Conservation (phyloP, 2,888 invertebrate species). For the Bellardia pandia region DNA sequence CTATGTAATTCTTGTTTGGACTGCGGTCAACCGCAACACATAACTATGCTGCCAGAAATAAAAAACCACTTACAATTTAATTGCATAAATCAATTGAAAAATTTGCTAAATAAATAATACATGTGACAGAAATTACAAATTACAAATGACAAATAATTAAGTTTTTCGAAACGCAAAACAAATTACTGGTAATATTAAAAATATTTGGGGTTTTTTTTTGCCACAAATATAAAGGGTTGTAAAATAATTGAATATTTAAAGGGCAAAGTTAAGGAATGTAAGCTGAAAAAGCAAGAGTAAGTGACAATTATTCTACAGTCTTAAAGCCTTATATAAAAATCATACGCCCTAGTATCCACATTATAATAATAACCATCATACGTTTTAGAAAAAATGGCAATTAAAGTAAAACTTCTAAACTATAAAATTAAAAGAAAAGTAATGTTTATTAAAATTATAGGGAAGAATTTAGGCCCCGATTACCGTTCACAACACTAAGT, state of each 20-base stretch:
- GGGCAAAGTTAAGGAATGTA: background rate
- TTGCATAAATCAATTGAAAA: conserved; percentile 49
- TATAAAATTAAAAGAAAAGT: no score
- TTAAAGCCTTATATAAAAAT: no score
- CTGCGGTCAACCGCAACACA: conserved; percentile 46
- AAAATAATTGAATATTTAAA: background rate
- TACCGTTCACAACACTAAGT: no score
- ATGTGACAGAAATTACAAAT: conserved; percentile 3
- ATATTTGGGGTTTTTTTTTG: background rate
- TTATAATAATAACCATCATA: no score
- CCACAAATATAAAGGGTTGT: background rate
- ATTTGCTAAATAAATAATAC: conserved; percentile 19
- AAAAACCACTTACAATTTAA: conserved; percentile 38
- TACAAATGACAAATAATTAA: conserved; percentile 15
- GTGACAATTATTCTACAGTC: no score
- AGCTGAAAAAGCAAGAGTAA: background rate
- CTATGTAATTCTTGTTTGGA: conserved; percentile 24
- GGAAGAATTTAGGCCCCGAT: no score
- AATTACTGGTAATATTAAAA: background rate
- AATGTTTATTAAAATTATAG: no score
- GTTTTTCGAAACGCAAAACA: conserved; percentile 1
- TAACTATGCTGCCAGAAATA: conserved; percentile 9
- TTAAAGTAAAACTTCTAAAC: no score
- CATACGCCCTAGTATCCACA: no score
- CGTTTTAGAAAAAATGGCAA: no score